Base-by-base conservation (phyloP, 92 coral and sea anemone species). In the Porites evermanni region DNA sequence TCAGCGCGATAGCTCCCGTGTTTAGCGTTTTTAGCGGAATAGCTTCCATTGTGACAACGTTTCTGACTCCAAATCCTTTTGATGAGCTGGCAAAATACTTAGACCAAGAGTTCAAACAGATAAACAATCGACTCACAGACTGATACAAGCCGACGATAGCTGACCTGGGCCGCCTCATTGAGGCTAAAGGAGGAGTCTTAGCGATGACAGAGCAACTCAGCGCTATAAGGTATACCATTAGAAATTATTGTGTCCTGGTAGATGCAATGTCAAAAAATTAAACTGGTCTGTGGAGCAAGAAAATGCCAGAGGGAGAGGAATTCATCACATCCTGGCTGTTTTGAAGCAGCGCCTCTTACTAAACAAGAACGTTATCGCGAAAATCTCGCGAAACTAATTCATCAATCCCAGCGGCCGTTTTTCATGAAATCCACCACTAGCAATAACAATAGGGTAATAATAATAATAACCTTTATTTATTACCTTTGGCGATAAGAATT, bases 31-130 rank as follows among this genome's bases (percentile, higher is more conserved):
- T 82, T 21, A 51, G 65, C 53, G 77, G 78, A 13, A 16, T 52
- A 23, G 10, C 58, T 24, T 47, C 60, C 64, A 82, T 82, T 72
- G 29, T 44, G 64, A 82, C 86, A n/a, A 82, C 82, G 64, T 53
- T 53, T 56, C 81, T 77, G 21, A 77, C 86, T 18, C 74, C 86
- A 14, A 50, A 81, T 38, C 91, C 88, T 32, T 88, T 88, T 74
- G 91, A 88, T 14, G 82, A 82, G 56, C 38, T 88, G 53, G 77
- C 66, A 1, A 67, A 82, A 17, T 88, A 88, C 44, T 16, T 88
- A 77, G 70, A 82, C 4, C 47, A 72, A 3, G 74, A 88, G 59
- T 88, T 88, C 66, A 75, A 88, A 11, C 53, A 83, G 20, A 53
- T 88, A 2, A 14, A 88, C 67, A 29, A 60, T 4, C 91, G 68